phyloP scores from a whole-genome alignment of 1,140 invertebrate species.

The Dysdera silvatica region DNA sequence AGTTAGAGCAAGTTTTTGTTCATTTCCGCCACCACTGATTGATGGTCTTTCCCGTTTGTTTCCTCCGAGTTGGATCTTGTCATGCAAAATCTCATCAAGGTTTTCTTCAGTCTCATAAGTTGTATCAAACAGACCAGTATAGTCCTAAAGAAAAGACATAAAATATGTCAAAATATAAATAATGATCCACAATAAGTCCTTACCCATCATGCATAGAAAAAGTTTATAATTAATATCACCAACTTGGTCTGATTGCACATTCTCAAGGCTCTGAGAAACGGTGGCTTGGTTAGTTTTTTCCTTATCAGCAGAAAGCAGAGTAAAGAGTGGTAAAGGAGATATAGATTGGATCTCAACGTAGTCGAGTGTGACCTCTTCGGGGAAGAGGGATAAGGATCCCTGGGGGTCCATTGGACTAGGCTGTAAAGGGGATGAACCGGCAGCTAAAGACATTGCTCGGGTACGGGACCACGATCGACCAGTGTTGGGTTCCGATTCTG shows the following conservation, averaged over 20 bases:
- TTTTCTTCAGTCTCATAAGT: slow-evolving; percentile 57
- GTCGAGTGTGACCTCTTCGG: slow-evolving; percentile 80
- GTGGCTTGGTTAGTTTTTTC: slow-evolving; percentile 52
- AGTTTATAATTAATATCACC: too few species aligned
- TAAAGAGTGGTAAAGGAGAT: slow-evolving; percentile 91
- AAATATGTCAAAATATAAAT: not conserved
- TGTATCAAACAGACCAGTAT: slow-evolving; percentile 71
- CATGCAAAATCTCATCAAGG: slow-evolving; percentile 58
- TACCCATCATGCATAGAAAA: not conserved
- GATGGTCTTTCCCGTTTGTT: slow-evolving; percentile 29
- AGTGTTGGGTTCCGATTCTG: slow-evolving; percentile 14
- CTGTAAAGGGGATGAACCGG: slow-evolving; percentile 35
- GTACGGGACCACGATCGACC: slow-evolving; percentile 62
- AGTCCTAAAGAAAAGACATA: slow-evolving; percentile 53
- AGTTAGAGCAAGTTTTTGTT: slow-evolving; percentile 56
- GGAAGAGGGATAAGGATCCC: slow-evolving; percentile 51
- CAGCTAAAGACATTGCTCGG: slow-evolving; percentile 61
- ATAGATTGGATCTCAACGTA: slow-evolving; percentile 95
- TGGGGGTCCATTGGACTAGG: slow-evolving; percentile 50
- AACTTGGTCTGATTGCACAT: slow-evolving; percentile 24
- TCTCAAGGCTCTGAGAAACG: slow-evolving; percentile 13
- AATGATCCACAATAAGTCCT: not conserved
- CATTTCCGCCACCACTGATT: slow-evolving; percentile 34
- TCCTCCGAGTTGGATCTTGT: slow-evolving; percentile 28
- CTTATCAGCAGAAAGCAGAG: slow-evolving; percentile 84